These are phyloP conservation scores for Sebastes elongatus DNA, from an alignment of 2,797 vertebrate genomes.

Conservation along the genomic window DNA sequence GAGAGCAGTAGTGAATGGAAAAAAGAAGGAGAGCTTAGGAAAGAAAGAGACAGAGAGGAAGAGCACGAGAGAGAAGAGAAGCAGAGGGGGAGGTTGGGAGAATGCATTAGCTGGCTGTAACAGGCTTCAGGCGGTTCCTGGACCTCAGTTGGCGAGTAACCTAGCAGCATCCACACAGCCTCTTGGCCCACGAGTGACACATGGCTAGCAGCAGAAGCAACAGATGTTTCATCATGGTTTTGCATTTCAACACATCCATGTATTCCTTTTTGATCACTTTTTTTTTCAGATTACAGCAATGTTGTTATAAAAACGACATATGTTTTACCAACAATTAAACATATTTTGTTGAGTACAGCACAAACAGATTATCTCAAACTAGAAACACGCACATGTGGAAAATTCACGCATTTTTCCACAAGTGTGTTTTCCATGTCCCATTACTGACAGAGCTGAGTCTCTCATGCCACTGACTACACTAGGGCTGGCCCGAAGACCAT, in stretches of 20 bases:
- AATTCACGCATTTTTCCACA: not conserved
- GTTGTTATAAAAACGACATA: not conserved
- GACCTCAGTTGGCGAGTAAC: constrained; percentile 70
- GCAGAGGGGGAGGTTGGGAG: constrained; percentile 68
- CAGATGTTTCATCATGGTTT: constrained; percentile 32
- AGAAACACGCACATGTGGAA: not conserved
- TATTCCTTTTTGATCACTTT: not conserved
- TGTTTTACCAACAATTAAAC: not conserved
- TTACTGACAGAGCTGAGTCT: constrained; percentile 27
- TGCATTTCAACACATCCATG: constrained; percentile 12
- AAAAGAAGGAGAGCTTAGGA: constrained; percentile 62
- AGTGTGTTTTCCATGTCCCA: constrained; percentile 28
- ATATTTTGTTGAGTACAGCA: not conserved
- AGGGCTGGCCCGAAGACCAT: no score
- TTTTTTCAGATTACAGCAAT: not conserved
- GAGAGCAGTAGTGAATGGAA: constrained; percentile 75
- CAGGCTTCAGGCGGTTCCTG: constrained; percentile 78
- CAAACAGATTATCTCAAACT: not conserved
- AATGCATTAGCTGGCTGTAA: constrained; percentile 79
- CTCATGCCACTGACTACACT: not conserved
- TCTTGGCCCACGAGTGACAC: constrained; percentile 58
- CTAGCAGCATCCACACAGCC: constrained; percentile 67
- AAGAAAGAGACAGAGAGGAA: constrained; percentile 69
- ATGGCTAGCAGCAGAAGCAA: constrained; percentile 58
- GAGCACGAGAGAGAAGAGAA: constrained; percentile 63